A percentile compares a stretch with the other conserved stretches of the same genome.
Evolutionary conservation across 2,888 invertebrate species (phyloP).

Genomic region (Disparrhopalites patrizii): DNA sequence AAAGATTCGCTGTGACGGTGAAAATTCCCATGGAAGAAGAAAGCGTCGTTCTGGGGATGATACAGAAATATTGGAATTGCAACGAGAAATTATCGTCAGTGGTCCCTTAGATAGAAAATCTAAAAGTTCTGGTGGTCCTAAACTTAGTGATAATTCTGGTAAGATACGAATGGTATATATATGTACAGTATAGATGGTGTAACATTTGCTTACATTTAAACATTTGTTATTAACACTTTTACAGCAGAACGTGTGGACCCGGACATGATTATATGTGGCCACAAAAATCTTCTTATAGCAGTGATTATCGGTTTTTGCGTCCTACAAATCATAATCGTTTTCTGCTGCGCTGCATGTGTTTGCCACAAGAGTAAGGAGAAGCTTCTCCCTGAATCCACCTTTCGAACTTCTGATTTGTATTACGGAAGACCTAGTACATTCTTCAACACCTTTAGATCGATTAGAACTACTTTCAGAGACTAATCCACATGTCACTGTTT

Average conservation of each 20-base stretch:
- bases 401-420: slow-evolving; percentile 35
- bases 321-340: slow-evolving; percentile 42
- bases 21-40: slow-evolving; percentile 40
- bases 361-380: slow-evolving; percentile 42
- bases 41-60: slow-evolving; percentile 33
- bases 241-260: too few relatives aligned
- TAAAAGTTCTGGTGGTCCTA: slow-evolving; percentile 14
- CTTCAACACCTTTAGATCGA: slow-evolving; percentile 41
- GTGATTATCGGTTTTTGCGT: slow-evolving; percentile 44
- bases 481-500: too few relatives aligned
- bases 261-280: slow-evolving; percentile 35
- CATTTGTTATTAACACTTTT: too few relatives aligned
- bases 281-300: slow-evolving; percentile 43
- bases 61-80: slow-evolving; percentile 37
- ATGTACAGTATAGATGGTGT: too few relatives aligned
- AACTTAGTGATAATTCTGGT: not conserved
- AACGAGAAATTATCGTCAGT: slow-evolving; percentile 46
- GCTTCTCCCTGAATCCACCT: slow-evolving; percentile 36
- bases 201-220: too few relatives aligned
- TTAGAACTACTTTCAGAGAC: slow-evolving; percentile 29
- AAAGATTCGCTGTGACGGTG: slow-evolving; percentile 45
- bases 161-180: too few relatives aligned
- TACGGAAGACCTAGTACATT: slow-evolving; percentile 37
- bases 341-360: slow-evolving; percentile 40
- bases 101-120: slow-evolving; percentile 35